These are phyloP conservation scores for Priocnemis perturbator DNA, from an alignment of 2,888 invertebrate species.

Conservation along the genomic window DNA sequence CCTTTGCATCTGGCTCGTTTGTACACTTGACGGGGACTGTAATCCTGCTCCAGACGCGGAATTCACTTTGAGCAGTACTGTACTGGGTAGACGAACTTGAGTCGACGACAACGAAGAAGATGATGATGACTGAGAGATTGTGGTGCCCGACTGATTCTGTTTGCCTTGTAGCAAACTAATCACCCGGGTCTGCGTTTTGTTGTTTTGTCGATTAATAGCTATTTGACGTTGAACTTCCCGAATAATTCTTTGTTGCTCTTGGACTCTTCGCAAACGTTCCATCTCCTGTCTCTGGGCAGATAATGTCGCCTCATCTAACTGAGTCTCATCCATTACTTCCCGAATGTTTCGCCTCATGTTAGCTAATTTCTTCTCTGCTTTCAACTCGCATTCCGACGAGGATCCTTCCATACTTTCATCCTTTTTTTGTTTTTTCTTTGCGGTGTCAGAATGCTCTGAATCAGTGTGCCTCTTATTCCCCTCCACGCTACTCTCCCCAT, in stretches of 20 bases:
- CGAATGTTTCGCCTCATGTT: conserved; percentile 91
- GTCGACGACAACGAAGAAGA: conserved; percentile 54
- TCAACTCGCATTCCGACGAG: conserved; percentile 67
- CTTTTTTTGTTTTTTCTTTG: conserved; percentile 70
- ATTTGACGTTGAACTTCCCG: conserved; percentile 89
- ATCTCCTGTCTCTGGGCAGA: conserved; percentile 95
- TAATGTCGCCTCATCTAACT: conserved; percentile 93
- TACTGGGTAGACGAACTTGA: conserved; percentile 70
- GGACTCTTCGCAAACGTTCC: conserved; percentile 89
- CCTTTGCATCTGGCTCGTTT: conserved; percentile 58
- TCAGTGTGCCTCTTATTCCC: conserved; percentile 73
- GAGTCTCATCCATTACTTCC: conserved; percentile 95
- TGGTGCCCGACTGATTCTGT: conserved; percentile 66
- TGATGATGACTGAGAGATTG: conserved; percentile 65
- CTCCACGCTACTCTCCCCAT: conserved; percentile 65
- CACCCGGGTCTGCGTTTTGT: conserved; percentile 83
- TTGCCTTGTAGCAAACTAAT: conserved; percentile 85
- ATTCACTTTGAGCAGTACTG: conserved; percentile 72
- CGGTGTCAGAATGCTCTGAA: conserved; percentile 65
- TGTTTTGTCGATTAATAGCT: conserved; percentile 83
- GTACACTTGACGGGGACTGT: conserved; percentile 49
- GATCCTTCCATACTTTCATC: conserved; percentile 74
- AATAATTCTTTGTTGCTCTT: conserved; percentile 89
- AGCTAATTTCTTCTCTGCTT: conserved; percentile 72
- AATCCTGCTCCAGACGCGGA: conserved; percentile 56